A percentile compares a stretch with the other conserved stretches of the same genome.
These are phyloP conservation scores for Hylomyscus alleni DNA, from an alignment of 2,797 vertebrate species.

Conservation along the genomic window DNA sequence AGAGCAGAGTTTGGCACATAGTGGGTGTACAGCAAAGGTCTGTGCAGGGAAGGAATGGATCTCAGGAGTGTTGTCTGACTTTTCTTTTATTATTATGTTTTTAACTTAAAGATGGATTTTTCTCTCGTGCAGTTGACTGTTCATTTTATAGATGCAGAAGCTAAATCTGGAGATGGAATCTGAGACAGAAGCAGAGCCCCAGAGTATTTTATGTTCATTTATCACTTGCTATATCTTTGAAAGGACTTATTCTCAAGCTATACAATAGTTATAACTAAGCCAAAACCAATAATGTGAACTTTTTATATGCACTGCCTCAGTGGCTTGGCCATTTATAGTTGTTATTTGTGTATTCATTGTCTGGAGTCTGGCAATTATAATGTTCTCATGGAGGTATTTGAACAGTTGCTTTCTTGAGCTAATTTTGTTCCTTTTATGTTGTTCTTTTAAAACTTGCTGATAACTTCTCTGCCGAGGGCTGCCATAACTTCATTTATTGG, in stretches of 20 bases:
- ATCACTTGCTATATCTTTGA: constrained; percentile 24
- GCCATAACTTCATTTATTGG: neutral
- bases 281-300: neutral
- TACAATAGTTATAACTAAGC: constrained; percentile 8
- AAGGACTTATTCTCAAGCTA: constrained; percentile 32
- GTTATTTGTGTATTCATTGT: constrained; percentile 18
- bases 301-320: neutral
- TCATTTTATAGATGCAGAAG: constrained; percentile 32
- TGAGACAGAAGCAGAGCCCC: neutral
- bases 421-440: constrained; percentile 47
- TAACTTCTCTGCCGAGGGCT: neutral
- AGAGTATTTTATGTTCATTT: neutral
- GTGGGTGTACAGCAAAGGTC: neutral
- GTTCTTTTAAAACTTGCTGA: constrained; percentile 28
- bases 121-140: neutral
- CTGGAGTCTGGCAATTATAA: neutral
- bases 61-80: neutral
- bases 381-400: constrained; percentile 4
- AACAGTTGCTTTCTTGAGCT: constrained; percentile 28
- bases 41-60: neutral
- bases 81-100: neutral
- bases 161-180: neutral
- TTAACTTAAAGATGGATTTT: neutral
- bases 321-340: constrained; percentile 9
- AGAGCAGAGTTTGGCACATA: neutral